These are phyloP conservation scores for Clupea harengus DNA, from an alignment of 2,113 vertebrate genomes.

Conservation along the genomic window DNA sequence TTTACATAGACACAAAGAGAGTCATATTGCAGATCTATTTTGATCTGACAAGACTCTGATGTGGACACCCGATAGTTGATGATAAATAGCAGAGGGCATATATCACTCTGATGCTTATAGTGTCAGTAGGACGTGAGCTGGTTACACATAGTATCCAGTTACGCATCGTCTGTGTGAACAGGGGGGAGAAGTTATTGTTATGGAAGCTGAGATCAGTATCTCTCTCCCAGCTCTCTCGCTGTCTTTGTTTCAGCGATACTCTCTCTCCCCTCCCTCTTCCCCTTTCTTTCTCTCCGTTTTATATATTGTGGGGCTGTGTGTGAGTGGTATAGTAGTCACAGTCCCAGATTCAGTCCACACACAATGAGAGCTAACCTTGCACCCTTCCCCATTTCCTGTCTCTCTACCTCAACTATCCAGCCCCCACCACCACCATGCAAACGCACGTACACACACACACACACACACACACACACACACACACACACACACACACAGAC, in stretches of 20 bases:
- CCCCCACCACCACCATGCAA: constrained; percentile 46
- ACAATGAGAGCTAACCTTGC: constrained; percentile 46
- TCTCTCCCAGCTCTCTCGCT: constrained; percentile 26
- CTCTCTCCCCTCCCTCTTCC: constrained; percentile 15
- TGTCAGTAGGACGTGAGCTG: neutral
- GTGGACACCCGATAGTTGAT: neutral
- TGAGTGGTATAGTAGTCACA: constrained; percentile 38
- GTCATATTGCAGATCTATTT: constrained; percentile 5
- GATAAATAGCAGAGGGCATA: neutral
- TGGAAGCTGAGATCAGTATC: constrained; percentile 42
- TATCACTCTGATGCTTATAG: neutral
- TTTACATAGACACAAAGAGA: constrained; percentile 6
- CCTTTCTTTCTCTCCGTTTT: constrained; percentile 2
- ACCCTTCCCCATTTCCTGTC: constrained; percentile 48
- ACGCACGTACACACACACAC: constrained; percentile 29
- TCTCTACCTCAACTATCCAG: constrained; percentile 51
- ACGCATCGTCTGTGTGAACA: constrained; percentile 37
- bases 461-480: constrained; percentile 17
- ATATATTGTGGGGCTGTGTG: neutral
- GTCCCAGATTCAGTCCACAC: constrained; percentile 35
- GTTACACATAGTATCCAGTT: constrained; percentile 23
- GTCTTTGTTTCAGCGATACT: constrained; percentile 43
- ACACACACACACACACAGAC: constrained; percentile 53
- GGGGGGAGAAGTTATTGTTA: constrained; percentile 42
- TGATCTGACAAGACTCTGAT: neutral